These are phyloP conservation scores for Scaeva pyrastri DNA, from an alignment of 2,888 invertebrate genomes.

Conservation along the genomic window DNA sequence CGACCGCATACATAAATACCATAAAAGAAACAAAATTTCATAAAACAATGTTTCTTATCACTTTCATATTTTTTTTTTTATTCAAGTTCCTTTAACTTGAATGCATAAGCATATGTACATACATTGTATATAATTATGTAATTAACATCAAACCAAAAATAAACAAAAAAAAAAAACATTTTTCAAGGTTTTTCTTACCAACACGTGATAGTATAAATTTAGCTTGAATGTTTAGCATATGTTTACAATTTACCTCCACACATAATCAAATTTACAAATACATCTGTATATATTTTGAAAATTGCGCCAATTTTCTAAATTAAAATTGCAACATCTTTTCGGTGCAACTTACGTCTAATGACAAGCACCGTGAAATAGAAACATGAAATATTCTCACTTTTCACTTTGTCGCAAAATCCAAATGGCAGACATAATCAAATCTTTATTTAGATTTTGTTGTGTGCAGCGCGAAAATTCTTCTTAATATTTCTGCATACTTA, in stretches of 20 bases:
- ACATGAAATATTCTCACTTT: conserved; percentile 43
- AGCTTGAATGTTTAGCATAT: conserved; percentile 7
- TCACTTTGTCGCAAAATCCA: not conserved
- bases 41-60: not conserved
- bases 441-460: conserved; percentile 51
- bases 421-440: conserved; percentile 18
- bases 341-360: conserved; percentile 30
- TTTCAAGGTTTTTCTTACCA: not conserved
- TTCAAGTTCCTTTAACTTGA: not conserved
- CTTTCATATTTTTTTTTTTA: not conserved
- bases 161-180: not conserved
- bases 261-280: not conserved
- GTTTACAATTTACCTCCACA: not conserved
- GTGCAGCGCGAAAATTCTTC: conserved; percentile 7
- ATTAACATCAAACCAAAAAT: not conserved
- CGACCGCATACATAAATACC: not conserved
- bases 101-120: not conserved
- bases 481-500: not conserved
- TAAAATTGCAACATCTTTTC: conserved; percentile 50
- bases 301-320: conserved; percentile 67
- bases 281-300: not conserved
- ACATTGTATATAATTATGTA: not conserved
- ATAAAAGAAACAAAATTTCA: not conserved
- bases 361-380: conserved; percentile 1
- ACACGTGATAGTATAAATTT: conserved; percentile 9